Conservation (phyloP, 2,888 invertebrate species). For the Scrobipalpa atriplicella region DNA sequence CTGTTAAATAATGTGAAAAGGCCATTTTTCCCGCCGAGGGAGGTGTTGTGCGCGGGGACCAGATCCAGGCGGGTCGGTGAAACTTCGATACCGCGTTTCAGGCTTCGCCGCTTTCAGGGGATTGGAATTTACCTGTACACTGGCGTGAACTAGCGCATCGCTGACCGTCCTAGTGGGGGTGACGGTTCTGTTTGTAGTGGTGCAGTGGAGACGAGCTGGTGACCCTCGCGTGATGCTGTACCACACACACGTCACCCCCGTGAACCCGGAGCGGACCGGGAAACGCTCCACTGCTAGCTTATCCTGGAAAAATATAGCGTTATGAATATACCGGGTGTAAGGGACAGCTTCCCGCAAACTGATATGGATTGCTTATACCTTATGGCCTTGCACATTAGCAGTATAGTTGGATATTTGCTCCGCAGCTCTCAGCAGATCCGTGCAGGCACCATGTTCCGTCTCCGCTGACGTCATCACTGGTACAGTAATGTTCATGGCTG, state of each 20-base stretch:
- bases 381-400: constrained; percentile 84
- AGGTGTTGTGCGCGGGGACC: no score
- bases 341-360: no score
- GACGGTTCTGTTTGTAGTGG: constrained; percentile 83
- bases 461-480: constrained; percentile 86
- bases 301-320: constrained; percentile 60
- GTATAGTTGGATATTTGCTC: constrained; percentile 86
- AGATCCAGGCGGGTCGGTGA: no score
- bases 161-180: constrained; percentile 67
- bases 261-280: constrained; percentile 86
- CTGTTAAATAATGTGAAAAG: no score
- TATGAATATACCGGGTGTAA: no score
- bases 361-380: no score
- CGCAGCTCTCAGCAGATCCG: constrained; percentile 85
- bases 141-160: constrained; percentile 85
- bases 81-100: no score
- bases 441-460: constrained; percentile 84
- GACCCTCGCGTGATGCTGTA: constrained; percentile 60
- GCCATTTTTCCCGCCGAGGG: no score
- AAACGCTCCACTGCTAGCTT: constrained; percentile 90
- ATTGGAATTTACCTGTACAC: constrained; percentile 83
- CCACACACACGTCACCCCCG: constrained; percentile 90
- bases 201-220: constrained; percentile 75
- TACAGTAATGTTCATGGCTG: constrained; percentile 86
- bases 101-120: no score